These are phyloP conservation scores for Muscicapa striata DNA, from an alignment of 2,797 vertebrate species.

Conservation along the genomic window DNA sequence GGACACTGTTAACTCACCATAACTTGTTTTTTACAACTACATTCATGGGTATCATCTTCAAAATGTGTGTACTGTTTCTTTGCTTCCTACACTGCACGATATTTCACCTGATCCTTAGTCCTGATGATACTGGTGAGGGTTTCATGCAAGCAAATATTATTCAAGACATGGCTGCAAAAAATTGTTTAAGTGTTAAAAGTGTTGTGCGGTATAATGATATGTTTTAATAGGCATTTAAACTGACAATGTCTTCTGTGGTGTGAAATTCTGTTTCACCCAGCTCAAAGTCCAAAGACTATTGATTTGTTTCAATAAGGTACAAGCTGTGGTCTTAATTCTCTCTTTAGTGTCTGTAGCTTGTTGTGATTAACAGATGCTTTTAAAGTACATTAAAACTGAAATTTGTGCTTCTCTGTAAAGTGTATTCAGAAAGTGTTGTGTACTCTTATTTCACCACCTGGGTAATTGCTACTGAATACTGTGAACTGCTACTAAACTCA, in stretches of 20 bases:
- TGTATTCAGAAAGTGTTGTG: neutral
- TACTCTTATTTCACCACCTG: neutral
- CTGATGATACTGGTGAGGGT: neutral
- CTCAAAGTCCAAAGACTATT: neutral
- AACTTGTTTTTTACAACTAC: neutral
- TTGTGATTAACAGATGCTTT: constrained; percentile 26
- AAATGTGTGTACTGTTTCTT: neutral
- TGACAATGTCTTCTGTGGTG: neutral
- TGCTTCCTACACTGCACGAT: neutral
- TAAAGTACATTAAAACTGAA: neutral
- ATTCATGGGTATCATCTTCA: neutral
- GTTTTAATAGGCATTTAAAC: neutral
- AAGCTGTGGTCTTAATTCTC: neutral
- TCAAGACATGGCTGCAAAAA: neutral
- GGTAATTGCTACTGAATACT: neutral
- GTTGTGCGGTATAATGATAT: neutral
- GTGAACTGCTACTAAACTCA: neutral
- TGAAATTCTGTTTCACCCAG: constrained; percentile 2
- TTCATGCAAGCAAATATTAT: neutral
- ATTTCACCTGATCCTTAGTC: neutral
- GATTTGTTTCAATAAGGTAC: neutral
- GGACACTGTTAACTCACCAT: neutral
- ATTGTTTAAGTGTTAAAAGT: neutral
- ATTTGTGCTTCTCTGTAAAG: neutral
- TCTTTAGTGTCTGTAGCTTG: neutral